Evolutionary conservation across 2,113 vertebrate species (phyloP), one percentile per base, ranked within the genome.

Genomic region (Eclectus roratus): DNA sequence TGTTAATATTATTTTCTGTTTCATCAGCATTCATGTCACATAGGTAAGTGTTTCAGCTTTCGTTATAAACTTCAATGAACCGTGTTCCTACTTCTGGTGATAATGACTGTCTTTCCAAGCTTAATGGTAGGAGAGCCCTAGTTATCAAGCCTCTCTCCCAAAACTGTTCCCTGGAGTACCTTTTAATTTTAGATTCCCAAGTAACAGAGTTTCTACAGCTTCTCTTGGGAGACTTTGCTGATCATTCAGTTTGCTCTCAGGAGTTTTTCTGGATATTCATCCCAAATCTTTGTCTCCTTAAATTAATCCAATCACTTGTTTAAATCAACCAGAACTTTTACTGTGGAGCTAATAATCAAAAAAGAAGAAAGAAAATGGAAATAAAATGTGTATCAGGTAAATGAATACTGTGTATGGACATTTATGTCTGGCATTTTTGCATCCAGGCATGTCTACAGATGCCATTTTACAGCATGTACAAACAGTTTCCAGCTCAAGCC

Each of bases 61-160:
- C 0, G 13, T 84, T 96, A 74, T 49, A 81, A 88, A 96, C 72
- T 81, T 81, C 86, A 96, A 94, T 86, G 95, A 96, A 64, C 77
- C 50, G 0, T 96, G 46, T 70, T 90, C 24, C 77, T 88, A 3
- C 14, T 84, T 77, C 44, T 68, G n/a, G 31, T 92, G 77, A 49
- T 94, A 94, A 96, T 86, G 82, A 74, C 65, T 89, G 35, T 15
- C 28, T 94, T 86, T 81, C 28, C 72, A 94, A 52, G 49, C 35
- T 79, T 93, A 88, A 91, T 86, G 72, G 68, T n/a, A 37, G 61
- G 9, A 71, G 93, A 88, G 82, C 64, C 69, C 35, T 60, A 79
- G 50, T 89, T 89, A 94, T 88, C 88, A 89, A 85, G 31, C 41
- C 64, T 68, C 61, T 91, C 52, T 94, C 91, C 44, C 19, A 33